Evolutionary conservation across 1,140 invertebrate genomes (phyloP).

Genomic region (Chelonus insularis): DNA sequence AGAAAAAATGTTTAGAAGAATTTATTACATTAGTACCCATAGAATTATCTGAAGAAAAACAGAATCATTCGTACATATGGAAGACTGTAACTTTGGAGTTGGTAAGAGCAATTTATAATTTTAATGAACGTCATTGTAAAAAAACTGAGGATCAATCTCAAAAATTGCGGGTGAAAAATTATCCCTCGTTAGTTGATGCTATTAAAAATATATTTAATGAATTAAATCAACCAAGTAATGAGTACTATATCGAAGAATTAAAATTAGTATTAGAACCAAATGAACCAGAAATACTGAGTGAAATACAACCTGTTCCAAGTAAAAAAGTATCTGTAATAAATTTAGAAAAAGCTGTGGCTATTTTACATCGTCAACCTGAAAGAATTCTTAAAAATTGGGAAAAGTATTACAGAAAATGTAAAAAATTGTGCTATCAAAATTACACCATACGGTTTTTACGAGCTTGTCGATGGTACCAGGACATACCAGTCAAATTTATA

Average conservation of each 20-base stretch:
- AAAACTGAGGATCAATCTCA: constrained; percentile 2
- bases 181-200: constrained; percentile 34
- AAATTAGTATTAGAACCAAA: constrained; percentile 16
- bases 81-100: constrained; percentile 24
- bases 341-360: neutral
- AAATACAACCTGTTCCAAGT: constrained; percentile 3
- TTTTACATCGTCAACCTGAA: constrained; percentile 36
- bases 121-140: constrained; percentile 1
- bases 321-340: neutral
- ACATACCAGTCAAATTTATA: constrained; percentile 43
- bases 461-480: constrained; percentile 42
- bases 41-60: too few relatives aligned
- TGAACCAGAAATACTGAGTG: constrained; percentile 31
- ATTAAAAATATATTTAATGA: constrained; percentile 22
- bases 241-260: neutral
- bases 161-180: constrained; percentile 33
- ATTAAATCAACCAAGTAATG: too few relatives aligned
- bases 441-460: constrained; percentile 34
- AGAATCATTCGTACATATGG: neutral
- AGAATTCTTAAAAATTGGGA: constrained; percentile 41
- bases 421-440: neutral
- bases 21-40: neutral
- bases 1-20: neutral
- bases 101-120: neutral
- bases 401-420: constrained; percentile 32